Evolutionary conservation across 2,888 invertebrate genomes (phyloP), one percentile per base, ranked within the genome.

Genomic region (Lasioglossum leucozonium): DNA sequence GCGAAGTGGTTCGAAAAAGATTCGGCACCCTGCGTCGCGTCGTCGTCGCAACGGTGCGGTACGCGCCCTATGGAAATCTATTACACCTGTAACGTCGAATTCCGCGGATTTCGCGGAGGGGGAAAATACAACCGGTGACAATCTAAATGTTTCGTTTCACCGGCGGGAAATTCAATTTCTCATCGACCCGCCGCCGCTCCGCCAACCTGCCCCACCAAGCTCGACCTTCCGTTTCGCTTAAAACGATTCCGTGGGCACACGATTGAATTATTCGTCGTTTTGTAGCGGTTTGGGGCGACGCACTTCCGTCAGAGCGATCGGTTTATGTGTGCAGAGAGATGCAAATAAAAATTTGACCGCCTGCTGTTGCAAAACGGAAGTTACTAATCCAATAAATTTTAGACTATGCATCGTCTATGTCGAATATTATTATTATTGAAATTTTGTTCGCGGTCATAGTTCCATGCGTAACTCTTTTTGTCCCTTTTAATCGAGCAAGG

Each of bases 61-160:
- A n/a, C n/a, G n/a, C n/a, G n/a, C n/a, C n/a, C n/a, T n/a, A 80
- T 84, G 80, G 71, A 74, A 84, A 80, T 80, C 80, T 69, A 72
- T 79, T 79, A 85, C 80, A 84, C 42, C n/a, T 84, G 84, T 84
- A 76, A 76, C 79, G 26, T 65, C 73, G 79, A 80, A 73, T 81
- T 81, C 34, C 76, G 22, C 58, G 67, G 75, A 74, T 74, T 69
- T 71, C 42, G 4, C 71, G 71, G 40, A 2, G 71, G 71, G 40
- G 26, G 16, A 58, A 73, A 73, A 84, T 75, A 30, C 72, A 44
- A 78, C 78, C 71, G 51, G 37, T 30, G 80, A 55, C 69, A 72
- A 79, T 83, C 72, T 73, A 75, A 83, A 75, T 65, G 71, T 77
- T 77, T 81, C 72, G 3, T 2, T 37, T 10, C 42, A 30, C 2